A percentile compares a stretch with the other conserved stretches of the same genome.
Evolutionary conservation across 1,140 invertebrate genomes (phyloP).

Genomic region (Drosophila chauvacae): DNA sequence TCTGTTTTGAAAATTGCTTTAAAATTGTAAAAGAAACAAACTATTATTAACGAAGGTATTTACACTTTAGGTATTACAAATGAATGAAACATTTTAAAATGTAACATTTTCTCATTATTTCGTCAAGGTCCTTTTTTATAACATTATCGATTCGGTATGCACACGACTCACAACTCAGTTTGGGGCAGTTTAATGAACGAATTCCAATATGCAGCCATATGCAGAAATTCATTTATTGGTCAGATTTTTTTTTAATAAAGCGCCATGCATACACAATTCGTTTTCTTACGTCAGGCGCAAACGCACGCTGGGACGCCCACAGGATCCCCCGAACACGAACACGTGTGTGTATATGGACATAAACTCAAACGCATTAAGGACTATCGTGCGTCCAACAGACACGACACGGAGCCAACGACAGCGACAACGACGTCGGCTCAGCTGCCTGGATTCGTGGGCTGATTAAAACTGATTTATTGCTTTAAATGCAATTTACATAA

Average conservation of each 20-base stretch:
- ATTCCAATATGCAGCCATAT: conserved; percentile 60
- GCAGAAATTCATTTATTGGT: conserved; percentile 52
- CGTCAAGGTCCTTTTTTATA: conserved; percentile 22
- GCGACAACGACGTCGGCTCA: conserved; percentile 53
- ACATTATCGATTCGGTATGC: conserved; percentile 21
- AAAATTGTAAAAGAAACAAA: not conserved
- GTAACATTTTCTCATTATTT: conserved; percentile 8
- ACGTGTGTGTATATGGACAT: conserved; percentile 3
- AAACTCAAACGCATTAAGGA: conserved; percentile 33
- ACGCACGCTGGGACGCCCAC: conserved; percentile 11
- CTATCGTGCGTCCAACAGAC: conserved; percentile 33
- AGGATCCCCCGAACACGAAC: conserved; percentile 17
- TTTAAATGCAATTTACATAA: conserved; percentile 82
- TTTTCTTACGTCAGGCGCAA: conserved; percentile 49
- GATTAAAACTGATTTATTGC: conserved; percentile 83
- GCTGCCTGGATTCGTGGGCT: conserved; percentile 66
- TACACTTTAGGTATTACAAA: not conserved
- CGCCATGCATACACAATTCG: conserved; percentile 46
- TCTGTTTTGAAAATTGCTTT: not conserved
- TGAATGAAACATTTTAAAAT: not conserved
- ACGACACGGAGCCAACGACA: conserved; percentile 26
- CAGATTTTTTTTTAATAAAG: conserved; percentile 68
- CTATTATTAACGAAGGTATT: not conserved
- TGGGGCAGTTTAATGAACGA: conserved; percentile 60
- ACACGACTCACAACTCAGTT: conserved; percentile 44